phyloP scores from a whole-genome alignment of 2,797 vertebrate genomes.

The Clangula hyemalis region DNA sequence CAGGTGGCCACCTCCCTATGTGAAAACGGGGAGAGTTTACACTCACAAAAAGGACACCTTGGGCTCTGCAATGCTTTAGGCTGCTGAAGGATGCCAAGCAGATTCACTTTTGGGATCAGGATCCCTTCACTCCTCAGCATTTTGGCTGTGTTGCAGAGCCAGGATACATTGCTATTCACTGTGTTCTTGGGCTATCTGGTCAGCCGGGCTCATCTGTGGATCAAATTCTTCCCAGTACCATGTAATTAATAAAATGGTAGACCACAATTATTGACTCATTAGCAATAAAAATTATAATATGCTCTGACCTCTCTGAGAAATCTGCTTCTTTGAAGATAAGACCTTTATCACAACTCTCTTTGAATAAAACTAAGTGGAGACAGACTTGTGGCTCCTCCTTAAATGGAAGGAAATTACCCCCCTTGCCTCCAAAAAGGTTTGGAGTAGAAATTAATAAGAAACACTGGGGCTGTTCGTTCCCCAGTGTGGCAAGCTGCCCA shows the following conservation, averaged over 20 bases:
- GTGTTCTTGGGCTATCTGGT: not conserved
- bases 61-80: not conserved
- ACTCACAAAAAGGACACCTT: not conserved
- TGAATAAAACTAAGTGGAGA: not conserved
- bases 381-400: not conserved
- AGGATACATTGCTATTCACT: not conserved
- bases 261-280: not conserved
- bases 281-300: not conserved
- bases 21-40: not conserved
- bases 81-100: not conserved
- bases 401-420: not conserved
- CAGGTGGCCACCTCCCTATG: rapidly evolving
- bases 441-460: not conserved
- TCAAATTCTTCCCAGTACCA: not conserved
- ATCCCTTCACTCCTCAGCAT: not conserved
- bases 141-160: not conserved
- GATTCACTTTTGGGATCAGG: not conserved
- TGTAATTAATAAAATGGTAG: not conserved
- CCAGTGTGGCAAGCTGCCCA: not conserved
- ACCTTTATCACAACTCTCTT: not conserved
- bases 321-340: not conserved
- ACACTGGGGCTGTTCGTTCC: not conserved
- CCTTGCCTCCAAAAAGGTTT: not conserved
- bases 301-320: not conserved
- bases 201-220: not conserved